Evolutionary conservation across 2,888 invertebrate species (phyloP), one percentile per base, ranked within the genome.

Genomic region (Drosophila tanythrix): DNA sequence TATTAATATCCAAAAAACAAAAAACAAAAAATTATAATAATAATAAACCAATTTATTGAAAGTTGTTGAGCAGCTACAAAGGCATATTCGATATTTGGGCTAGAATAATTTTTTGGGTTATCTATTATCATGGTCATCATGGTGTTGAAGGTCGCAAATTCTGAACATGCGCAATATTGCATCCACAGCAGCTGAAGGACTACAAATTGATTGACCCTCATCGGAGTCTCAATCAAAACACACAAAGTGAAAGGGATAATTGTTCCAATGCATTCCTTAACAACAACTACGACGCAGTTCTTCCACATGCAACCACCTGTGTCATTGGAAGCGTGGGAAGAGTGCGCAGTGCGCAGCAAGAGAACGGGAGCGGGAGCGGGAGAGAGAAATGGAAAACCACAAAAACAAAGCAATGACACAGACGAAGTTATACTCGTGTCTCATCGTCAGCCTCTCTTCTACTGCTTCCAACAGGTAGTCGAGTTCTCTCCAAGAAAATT

Each of bases 1-100:
- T 88, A 84, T 88, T 85, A 88, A 77, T 77, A 82, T 74, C 74
- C 74, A 70, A 67, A 83, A 74, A 51, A 74, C 56, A 68, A 50
- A 25, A 29, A 51, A n/a, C 1, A 53, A 33, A 52, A 52, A 31
- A 38, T 55, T 15, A 53, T 25, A 55, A 71, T 65, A 61, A 48
- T 64, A 62, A 71, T 70, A 81, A 81, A 81, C 36, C 71, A 79
- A 78, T 78, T 70, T 76, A 80, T 78, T 78, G n/a, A 76, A 79
- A 78, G 77, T 78, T 80, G 77, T 79, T 81, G 78, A 80, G 77
- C 81, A 76, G 72, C 81, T 66, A 72, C 46, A 72, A 64, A 66
- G 31, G 43, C 38, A 71, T 33, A 40, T 53, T 27, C 46, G 25
- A 56, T 61, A 33, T 31, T 55, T 73, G 61, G 66, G 61, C 33